Evolutionary conservation across 2,797 vertebrate genomes (phyloP).

Genomic region (Melanotaenia pygmaea): DNA sequence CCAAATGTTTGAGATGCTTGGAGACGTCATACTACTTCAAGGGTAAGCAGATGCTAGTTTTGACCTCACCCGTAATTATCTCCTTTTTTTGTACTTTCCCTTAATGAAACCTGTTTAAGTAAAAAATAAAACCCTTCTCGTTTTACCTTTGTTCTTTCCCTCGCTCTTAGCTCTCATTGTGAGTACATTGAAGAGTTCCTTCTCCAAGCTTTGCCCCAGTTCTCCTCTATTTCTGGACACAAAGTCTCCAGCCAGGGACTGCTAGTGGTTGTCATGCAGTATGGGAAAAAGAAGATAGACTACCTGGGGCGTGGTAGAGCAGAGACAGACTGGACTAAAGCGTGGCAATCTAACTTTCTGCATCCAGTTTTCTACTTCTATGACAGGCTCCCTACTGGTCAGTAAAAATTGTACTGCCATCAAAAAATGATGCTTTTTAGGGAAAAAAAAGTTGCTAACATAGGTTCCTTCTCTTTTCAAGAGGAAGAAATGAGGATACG

Average conservation of each 20-base stretch:
- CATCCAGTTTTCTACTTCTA: conserved; percentile 97
- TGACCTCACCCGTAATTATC: background rate
- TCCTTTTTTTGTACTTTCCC: background rate
- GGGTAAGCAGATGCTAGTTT: conserved; percentile 81
- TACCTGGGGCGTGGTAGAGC: conserved; percentile 89
- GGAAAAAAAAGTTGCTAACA: background rate
- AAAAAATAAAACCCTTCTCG: background rate
- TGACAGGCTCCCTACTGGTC: conserved; percentile 89
- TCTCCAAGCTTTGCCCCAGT: conserved; percentile 85
- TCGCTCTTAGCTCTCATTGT: conserved; percentile 77
- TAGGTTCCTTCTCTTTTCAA: conserved; percentile 47
- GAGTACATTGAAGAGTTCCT: conserved; percentile 95
- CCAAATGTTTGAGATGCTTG: conserved; percentile 95
- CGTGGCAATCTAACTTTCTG: conserved; percentile 95
- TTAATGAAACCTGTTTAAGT: background rate
- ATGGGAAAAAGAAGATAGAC: conserved; percentile 93
- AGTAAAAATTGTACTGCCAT: conserved; percentile 36
- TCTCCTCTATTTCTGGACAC: conserved; percentile 83
- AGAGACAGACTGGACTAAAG: conserved; percentile 89
- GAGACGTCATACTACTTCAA: conserved; percentile 89
- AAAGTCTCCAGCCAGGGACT: conserved; percentile 85
- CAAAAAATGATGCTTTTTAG: background rate
- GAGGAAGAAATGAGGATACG: conserved; percentile 88
- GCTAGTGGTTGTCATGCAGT: conserved; percentile 91
- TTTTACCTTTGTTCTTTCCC: background rate